A percentile compares a stretch with the other conserved stretches of the same genome.
Evolutionary conservation across 2,888 invertebrate genomes (phyloP).

Genomic region (Ommatoiulus sabulosus): DNA sequence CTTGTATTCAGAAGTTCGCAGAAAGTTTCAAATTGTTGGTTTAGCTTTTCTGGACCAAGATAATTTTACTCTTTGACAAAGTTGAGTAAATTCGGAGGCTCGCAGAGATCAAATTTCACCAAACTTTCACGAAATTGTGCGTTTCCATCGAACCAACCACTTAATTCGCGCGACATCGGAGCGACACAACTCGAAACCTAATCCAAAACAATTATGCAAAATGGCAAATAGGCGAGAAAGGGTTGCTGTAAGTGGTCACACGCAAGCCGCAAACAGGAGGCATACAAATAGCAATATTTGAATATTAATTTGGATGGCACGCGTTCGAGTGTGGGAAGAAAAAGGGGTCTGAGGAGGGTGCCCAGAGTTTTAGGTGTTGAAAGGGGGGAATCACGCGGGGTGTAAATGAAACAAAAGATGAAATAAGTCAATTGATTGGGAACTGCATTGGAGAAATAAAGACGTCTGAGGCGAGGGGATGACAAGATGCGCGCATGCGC

Average conservation of each 20-base stretch:
- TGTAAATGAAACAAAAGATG: slow-evolving; percentile 2
- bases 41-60: too few relatives aligned
- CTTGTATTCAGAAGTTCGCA: too few relatives aligned
- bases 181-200: background rate
- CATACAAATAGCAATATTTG: slow-evolving; percentile 12
- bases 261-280: background rate
- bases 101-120: too few relatives aligned
- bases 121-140: too few relatives aligned
- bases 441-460: slow-evolving; percentile 7
- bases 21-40: too few relatives aligned
- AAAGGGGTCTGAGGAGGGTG: background rate
- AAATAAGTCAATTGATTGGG: slow-evolving; percentile 10
- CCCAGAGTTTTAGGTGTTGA: slow-evolving; percentile 11
- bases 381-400: background rate
- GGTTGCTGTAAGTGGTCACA: background rate
- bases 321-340: slow-evolving; percentile 9
- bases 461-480: background rate
- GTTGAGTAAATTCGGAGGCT: too few relatives aligned
- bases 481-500: background rate
- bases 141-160: background rate
- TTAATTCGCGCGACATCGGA: background rate
- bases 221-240: background rate
- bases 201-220: background rate
- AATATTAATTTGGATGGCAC: slow-evolving; percentile 19
- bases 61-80: too few relatives aligned